Base-by-base conservation (phyloP, 2,888 invertebrate genomes). In the Chromoteleia sp. region DNA sequence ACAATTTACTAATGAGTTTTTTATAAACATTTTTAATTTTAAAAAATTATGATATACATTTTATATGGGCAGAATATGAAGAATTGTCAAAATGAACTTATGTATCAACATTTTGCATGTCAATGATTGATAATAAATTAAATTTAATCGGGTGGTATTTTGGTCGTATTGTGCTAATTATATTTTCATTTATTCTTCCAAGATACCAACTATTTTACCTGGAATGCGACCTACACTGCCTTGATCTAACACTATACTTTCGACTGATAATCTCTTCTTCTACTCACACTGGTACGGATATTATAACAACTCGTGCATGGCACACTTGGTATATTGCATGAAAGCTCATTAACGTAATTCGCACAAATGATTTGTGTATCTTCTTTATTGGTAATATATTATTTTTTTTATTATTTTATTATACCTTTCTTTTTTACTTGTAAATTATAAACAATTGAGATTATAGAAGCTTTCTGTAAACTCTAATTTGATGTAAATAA, bases 171-270 rank as follows among this genome's bases (percentile, higher is more conserved):
- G 21, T 54, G 29, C 48, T 77, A 76, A 77, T 45, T 29, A 43
- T 15, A 41, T 65, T 59, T 70, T 68, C 33, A 10, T 61, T 87
- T 87, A 67, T 87, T 88, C 84, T 90, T 89, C 85, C 85, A 91
- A 91, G 91, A 89, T 88, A 85, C 88, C 90, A 80, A 87, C 88
- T 87, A 85, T 89, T 84, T 87, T 86, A 83, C 85, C 86, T 88
- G 90, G 90, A 89, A 89, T 90, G 89, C 88, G 88, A 89, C 85
- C 88, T 80, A 87, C 90, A 88, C 88, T 89, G 88, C 88, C 89
- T 89, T 91, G 90, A 91, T 87, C 85, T 86, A 87, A 87, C 85
- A 86, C 85, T 87, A 86, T 87, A 84, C 84, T 86, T 88, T 86
- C 87, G 85, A 88, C 86, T 87, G 88, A 89, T 87, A 90, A 87